Conservation (phyloP, 1,140 invertebrate genomes). For the Orchestia grillus region DNA sequence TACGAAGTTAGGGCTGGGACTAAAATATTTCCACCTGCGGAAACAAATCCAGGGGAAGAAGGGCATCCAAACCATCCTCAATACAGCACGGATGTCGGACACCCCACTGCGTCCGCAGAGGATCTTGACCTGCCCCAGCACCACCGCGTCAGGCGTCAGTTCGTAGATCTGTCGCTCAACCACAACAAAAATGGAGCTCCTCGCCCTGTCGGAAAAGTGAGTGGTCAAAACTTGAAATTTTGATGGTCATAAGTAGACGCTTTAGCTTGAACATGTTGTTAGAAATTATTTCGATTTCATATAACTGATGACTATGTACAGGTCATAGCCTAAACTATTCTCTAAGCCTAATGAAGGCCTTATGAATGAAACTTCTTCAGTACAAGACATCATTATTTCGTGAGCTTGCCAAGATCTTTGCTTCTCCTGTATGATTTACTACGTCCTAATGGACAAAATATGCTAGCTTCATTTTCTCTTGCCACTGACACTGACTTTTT, state of each 20-base stretch:
- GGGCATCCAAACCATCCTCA: background rate
- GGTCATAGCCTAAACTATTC: too few species aligned
- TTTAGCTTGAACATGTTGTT: background rate
- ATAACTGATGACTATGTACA: background rate
- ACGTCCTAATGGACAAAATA: background rate
- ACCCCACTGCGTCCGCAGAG: background rate
- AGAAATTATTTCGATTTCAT: background rate
- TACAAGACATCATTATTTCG: background rate
- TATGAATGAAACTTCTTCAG: background rate
- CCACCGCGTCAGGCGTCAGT: conserved; percentile 76
- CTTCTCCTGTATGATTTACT: background rate
- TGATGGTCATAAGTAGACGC: background rate
- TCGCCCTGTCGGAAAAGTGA: background rate
- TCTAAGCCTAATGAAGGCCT: background rate
- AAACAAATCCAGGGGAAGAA: background rate
- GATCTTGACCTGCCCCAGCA: background rate
- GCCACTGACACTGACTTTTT: background rate
- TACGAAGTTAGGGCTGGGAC: background rate
- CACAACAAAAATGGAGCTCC: background rate
- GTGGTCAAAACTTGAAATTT: background rate
- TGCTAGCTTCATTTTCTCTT: background rate
- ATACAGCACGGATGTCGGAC: background rate
- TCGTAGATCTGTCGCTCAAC: background rate
- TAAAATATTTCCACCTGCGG: background rate
- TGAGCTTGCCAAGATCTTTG: background rate